phyloP scores from a whole-genome alignment of 2,888 invertebrate genomes.

The Trileptium ribeirensis region DNA sequence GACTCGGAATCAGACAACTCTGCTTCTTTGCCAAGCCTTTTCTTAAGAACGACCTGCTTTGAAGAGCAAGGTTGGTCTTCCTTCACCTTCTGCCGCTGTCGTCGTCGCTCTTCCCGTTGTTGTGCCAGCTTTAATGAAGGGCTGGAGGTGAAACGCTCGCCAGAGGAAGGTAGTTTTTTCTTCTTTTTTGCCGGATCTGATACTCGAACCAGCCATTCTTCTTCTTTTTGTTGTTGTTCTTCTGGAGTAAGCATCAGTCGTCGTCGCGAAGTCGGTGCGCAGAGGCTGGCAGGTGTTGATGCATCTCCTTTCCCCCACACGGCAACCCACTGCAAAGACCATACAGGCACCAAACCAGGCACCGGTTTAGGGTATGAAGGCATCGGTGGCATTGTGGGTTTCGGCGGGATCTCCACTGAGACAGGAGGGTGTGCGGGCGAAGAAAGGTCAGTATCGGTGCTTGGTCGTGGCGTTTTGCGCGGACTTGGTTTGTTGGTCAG shows the following conservation, averaged over 20 bases:
- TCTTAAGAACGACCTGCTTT: background rate
- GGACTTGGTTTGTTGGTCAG: background rate
- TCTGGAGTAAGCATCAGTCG: background rate
- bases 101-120: background rate
- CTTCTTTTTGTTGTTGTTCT: background rate
- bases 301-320: background rate
- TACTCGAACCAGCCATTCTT: background rate
- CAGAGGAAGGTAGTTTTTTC: background rate
- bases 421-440: too few relatives aligned
- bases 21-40: background rate
- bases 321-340: background rate
- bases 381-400: background rate
- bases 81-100: background rate
- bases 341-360: background rate
- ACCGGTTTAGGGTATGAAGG: background rate
- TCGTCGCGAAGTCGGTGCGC: too few relatives aligned
- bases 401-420: background rate
- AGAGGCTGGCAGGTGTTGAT: background rate
- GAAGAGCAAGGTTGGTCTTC: background rate
- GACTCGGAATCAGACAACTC: background rate
- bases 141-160: background rate
- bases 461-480: background rate
- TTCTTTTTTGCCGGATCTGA: background rate
- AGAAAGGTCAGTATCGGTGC: too few relatives aligned
- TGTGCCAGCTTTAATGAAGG: background rate